Evolutionary conservation across 2,888 invertebrate species (phyloP).

Genomic region (Platynereis dumerilii): DNA sequence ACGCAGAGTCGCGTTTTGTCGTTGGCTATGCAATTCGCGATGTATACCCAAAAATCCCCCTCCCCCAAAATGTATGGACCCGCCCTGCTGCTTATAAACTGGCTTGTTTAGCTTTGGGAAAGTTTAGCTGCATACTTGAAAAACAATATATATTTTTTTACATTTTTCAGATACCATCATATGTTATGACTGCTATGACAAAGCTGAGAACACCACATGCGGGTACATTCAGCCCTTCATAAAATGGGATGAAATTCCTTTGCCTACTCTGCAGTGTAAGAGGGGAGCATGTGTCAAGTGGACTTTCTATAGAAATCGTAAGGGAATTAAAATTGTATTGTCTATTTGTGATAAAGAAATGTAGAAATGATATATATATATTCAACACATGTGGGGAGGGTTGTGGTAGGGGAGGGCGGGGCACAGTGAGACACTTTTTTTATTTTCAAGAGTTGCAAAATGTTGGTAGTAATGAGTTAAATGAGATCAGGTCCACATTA

Average conservation of each 20-base stretch:
- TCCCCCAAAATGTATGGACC: too few species aligned
- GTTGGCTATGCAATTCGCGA: too few species aligned
- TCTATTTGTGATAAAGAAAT: neutral
- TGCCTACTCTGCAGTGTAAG: slow-evolving; percentile 43
- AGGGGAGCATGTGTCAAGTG: slow-evolving; percentile 54
- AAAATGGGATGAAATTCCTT: slow-evolving; percentile 31
- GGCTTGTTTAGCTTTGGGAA: too few species aligned
- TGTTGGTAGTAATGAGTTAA: too few species aligned
- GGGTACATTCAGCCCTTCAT: slow-evolving; percentile 41
- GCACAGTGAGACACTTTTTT: too few species aligned
- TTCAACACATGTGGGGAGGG: neutral
- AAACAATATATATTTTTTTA: slow-evolving; percentile 26
- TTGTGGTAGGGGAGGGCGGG: too few species aligned
- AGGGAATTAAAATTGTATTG: slow-evolving; percentile 18
- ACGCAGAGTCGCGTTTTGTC: too few species aligned
- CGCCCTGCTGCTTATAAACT: too few species aligned
- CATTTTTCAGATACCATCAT: slow-evolving; percentile 44
- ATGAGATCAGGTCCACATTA: too few species aligned
- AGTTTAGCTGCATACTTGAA: too few species aligned
- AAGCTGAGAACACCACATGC: slow-evolving; percentile 46
- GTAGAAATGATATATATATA: neutral
- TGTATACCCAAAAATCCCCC: too few species aligned
- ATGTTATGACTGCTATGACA: slow-evolving; percentile 50
- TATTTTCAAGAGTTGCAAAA: too few species aligned
- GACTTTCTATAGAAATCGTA: slow-evolving; percentile 48